Conservation (phyloP, 2,113 vertebrate species). For the Melanerpes formicivorus region DNA sequence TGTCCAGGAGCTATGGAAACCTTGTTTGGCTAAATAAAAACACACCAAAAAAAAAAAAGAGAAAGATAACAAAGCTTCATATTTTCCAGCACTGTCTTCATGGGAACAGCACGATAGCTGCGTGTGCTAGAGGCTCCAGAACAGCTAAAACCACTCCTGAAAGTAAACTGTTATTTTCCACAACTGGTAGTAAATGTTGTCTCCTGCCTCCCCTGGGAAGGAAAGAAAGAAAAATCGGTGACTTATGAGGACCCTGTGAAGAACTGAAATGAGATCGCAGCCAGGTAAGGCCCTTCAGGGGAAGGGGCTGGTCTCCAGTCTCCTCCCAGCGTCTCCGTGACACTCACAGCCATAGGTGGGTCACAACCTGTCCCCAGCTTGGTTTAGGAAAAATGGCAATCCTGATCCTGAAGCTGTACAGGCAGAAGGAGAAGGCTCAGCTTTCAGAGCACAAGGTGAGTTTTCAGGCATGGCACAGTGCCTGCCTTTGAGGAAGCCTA, state of each 20-base stretch:
- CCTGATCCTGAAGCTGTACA: neutral
- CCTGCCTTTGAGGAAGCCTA: neutral
- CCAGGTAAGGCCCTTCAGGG: neutral
- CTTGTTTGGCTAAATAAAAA: constrained; percentile 38
- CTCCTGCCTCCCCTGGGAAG: neutral
- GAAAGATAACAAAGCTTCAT: constrained; percentile 15
- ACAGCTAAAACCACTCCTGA: neutral
- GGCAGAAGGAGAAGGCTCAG: neutral
- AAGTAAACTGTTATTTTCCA: neutral
- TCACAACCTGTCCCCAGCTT: neutral
- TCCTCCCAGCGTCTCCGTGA: neutral
- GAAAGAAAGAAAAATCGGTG: neutral
- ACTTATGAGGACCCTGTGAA: neutral
- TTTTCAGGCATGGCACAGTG: fast-evolving
- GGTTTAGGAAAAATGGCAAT: neutral
- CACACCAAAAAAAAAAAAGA: neutral
- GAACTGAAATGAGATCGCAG: neutral
- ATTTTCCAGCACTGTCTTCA: constrained; percentile 7
- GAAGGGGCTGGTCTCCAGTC: neutral
- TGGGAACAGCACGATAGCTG: neutral
- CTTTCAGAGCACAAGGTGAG: neutral
- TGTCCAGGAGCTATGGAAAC: constrained; percentile 35
- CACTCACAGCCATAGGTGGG: fast-evolving
- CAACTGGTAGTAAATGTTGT: neutral
- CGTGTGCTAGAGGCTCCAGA: neutral